Conservation (phyloP, 2,113 vertebrate genomes). For the Osmerus eperlanus region DNA sequence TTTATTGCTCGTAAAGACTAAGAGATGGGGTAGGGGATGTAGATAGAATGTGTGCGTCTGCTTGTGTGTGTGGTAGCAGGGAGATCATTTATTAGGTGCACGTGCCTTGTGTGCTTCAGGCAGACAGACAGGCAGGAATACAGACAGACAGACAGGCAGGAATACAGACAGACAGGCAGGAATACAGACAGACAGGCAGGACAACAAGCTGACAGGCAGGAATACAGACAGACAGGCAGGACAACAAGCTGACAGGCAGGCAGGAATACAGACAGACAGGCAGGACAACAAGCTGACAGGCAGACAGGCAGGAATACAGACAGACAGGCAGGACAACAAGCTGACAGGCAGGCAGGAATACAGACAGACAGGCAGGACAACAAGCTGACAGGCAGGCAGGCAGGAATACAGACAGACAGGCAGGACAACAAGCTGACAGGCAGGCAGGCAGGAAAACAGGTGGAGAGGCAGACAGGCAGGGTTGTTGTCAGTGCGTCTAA, state of each 20-base stretch:
- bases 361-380: neutral
- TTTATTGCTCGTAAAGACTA: conserved; percentile 16
- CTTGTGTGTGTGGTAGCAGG: conserved; percentile 10
- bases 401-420: too few species aligned
- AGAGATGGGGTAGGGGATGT: neutral
- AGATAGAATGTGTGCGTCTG: conserved; percentile 8
- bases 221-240: too few species aligned
- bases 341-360: neutral
- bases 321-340: conserved; percentile 11
- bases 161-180: too few species aligned
- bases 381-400: neutral
- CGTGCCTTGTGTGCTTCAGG: neutral
- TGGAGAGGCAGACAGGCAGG: conserved; percentile 11
- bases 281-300: neutral
- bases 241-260: conserved; percentile 1
- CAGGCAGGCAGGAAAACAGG: conserved; percentile 9
- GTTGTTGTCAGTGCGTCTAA: conserved; percentile 53
- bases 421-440: too few species aligned
- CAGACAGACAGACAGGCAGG: neutral
- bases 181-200: conserved; percentile 7
- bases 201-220: too few species aligned
- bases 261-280: conserved; percentile 3
- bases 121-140: neutral
- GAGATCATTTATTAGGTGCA: conserved; percentile 43
- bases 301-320: conserved; percentile 4